Base-by-base conservation (phyloP, 2,113 vertebrate genomes). In the Cinclus mexicanus region DNA sequence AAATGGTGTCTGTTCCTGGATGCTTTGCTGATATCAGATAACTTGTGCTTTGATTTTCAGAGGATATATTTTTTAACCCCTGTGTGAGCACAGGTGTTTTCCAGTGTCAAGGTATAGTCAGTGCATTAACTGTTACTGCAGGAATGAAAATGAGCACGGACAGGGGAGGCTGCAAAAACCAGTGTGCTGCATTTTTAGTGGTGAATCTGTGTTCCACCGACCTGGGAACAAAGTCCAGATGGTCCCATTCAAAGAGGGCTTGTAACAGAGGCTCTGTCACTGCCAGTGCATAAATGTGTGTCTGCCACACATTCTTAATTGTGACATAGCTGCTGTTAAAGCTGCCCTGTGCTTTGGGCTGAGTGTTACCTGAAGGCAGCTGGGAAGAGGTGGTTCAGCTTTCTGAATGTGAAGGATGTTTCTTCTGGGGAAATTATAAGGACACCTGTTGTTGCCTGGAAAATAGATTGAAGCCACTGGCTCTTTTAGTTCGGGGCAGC, bases 371-470 rank as follows among this genome's bases (percentile, higher is more conserved):
- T 91, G 87, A 55, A 87, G 77, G 78, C n/a, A 65, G 69, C 64
- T 64, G 61, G 56, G 83, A 56, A 23, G 60, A 64, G 65, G n/a
- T 76, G 14, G 44, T 78, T 92, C 28, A 26, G 21, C 55, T 87
- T 91, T 75, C 37, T 41, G n/a, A 49, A 35, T 53, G 21, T 63
- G 70, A 89, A 72, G 67, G 26, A 41, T 86, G 14, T 75, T 95
- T 85, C 41, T 85, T 44, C 63, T 69, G 50, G 41, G 50, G 67
- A 72, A 74, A 77, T 91, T 31, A 53, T 2, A 19, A 46, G 75
- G 75, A 63, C 82, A 83, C 79, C 70, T 95, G 68, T 93, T 90
- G 44, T 92, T 95, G 56, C 49, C 24, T 83, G 57, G 35, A 55
- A 95, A 93, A 85, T 6, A 44, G 71, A 67, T 85, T 19, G 47